A percentile compares a stretch with the other conserved stretches of the same genome.
Evolutionary conservation across 2,113 vertebrate species (phyloP).

Genomic region (Pantherophis guttatus): DNA sequence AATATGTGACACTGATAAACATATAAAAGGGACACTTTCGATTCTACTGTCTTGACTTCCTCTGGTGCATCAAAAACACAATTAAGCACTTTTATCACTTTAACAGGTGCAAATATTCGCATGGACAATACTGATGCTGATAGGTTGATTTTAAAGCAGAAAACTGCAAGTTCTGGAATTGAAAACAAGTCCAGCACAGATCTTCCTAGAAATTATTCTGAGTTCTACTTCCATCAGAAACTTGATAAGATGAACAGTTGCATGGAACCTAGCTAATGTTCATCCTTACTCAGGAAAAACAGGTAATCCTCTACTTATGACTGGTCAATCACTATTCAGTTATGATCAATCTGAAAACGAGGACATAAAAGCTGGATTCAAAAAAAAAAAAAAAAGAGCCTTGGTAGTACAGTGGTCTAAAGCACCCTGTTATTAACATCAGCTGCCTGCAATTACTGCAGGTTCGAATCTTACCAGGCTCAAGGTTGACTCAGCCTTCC

Average conservation of each 20-base stretch:
- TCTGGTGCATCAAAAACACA: background rate
- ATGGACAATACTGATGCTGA: background rate
- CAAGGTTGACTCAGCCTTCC: no score
- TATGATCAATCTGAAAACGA: no score
- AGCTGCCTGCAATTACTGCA: no score
- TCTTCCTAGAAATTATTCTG: background rate
- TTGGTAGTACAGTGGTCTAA: no score
- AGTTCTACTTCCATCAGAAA: background rate
- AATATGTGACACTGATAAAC: background rate
- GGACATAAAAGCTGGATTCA: no score
- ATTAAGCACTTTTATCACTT: background rate
- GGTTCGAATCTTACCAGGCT: no score
- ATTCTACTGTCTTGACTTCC: background rate
- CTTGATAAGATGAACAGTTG: background rate
- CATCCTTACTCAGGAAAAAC: background rate
- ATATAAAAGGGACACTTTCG: background rate
- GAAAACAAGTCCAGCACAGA: background rate
- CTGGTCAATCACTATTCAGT: no score
- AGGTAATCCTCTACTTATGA: no score
- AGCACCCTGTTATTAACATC: no score
- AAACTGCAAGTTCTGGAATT: background rate
- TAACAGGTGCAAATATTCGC: background rate
- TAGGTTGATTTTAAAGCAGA: background rate
- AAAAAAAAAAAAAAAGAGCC: no score
- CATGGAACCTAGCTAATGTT: background rate